Evolutionary conservation across 2,888 invertebrate genomes (phyloP).

Genomic region (Clepsis dumicolana): DNA sequence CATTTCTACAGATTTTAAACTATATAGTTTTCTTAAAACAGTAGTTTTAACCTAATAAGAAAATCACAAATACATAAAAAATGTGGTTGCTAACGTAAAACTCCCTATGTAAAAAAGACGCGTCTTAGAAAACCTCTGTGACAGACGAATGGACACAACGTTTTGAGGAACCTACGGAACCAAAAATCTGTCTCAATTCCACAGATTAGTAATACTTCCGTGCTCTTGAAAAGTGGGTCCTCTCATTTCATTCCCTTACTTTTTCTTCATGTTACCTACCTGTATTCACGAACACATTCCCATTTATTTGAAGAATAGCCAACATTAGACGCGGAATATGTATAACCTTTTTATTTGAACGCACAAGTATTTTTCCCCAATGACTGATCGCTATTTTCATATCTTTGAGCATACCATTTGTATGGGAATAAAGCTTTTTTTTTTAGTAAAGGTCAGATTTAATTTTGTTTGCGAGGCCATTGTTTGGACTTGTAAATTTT

Average conservation of each 20-base stretch:
- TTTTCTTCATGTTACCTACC: neutral
- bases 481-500: neutral
- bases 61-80: no score
- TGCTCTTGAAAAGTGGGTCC: neutral
- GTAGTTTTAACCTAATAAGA: no score
- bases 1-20: no score
- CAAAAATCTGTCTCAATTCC: no score
- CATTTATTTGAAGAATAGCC: constrained; percentile 28
- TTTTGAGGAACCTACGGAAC: no score
- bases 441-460: neutral
- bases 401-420: constrained; percentile 1
- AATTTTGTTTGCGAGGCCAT: neutral
- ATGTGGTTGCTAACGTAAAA: no score
- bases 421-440: constrained; percentile 7
- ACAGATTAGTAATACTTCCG: neutral
- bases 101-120: no score
- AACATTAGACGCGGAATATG: constrained; percentile 14
- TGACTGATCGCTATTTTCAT: constrained; percentile 12
- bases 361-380: neutral
- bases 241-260: neutral
- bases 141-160: no score
- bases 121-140: no score
- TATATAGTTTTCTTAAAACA: no score
- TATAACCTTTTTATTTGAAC: constrained; percentile 22
- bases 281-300: neutral